Base-by-base conservation (phyloP, 2,113 vertebrate genomes). In the Chaetura pelagica region DNA sequence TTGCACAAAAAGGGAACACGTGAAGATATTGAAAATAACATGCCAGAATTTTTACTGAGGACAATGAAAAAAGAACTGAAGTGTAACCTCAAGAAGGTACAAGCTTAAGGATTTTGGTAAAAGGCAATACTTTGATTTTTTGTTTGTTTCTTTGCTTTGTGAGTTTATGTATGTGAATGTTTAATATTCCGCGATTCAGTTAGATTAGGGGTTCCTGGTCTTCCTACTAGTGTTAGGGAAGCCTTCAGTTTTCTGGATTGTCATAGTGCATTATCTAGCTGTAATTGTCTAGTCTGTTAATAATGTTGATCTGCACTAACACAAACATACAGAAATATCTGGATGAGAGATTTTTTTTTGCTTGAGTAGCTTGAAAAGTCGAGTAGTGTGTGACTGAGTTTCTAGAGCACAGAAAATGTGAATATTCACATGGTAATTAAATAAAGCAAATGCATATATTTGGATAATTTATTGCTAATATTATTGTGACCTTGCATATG, bases 11-110 rank as follows among this genome's bases (percentile, higher is more conserved):
- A 98, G 17, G 99, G 99, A 72, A 99, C 99, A 68, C 98, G 97
- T 97, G 97, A 99, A n/a, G 99, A 99, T 95, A 98, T 99, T 91
- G 98, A 99, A 96, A 99, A 99, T 91, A 99, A 99, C 82, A 99
- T 98, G 96, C 99, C 99, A 40, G 98, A 98, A 64, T 99, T 99
- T 98, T 98, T 99, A 92, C 93, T 97, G 92, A 97, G 97, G 95
- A 98, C 98, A 76, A 97, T 99, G 96, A 98, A 96, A 79, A 97
- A 98, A 58, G 96, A 96, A 57, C 86, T 84, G 3, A 89, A 96
- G 78, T 92, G 61, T 93, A 96, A 92, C 83, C 94, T 93, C 48
- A 98, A 98, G 89, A 99, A 99, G 98, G 99, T 99, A 97, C 5
- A 71, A 52, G 2, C 15, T 49, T 52, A 72, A 46, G 3, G 6